These are phyloP conservation scores for Virgularia gustaviana DNA, from an alignment of 92 coral and sea anemone genomes.

Conservation along the genomic window DNA sequence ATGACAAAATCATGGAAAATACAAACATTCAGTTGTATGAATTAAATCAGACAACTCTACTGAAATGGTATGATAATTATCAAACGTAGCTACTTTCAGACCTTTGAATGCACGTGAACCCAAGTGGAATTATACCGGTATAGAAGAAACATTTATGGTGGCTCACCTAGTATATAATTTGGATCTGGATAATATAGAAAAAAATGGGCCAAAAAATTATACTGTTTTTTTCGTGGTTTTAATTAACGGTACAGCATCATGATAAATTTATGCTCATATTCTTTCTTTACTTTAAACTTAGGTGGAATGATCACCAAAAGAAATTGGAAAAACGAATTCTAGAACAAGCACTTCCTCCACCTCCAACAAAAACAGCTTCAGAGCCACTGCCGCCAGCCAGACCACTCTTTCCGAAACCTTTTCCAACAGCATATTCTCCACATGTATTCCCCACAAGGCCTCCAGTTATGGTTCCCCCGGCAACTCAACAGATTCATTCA, in stretches of 20 bases:
- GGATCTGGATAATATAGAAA: too few species aligned
- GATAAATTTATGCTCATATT: too few species aligned
- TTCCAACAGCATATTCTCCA: constrained; percentile 27
- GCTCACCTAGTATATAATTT: too few species aligned
- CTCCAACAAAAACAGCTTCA: neutral
- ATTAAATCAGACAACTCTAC: constrained; percentile 30
- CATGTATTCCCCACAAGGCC: constrained; percentile 1
- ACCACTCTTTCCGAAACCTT: constrained; percentile 40
- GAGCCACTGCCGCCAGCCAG: constrained; percentile 38
- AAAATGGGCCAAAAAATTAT: neutral
- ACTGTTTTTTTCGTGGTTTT: neutral
- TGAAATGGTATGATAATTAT: constrained; percentile 4
- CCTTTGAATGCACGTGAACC: too few species aligned
- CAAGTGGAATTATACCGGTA: too few species aligned
- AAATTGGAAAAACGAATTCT: constrained; percentile 2
- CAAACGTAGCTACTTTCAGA: too few species aligned
- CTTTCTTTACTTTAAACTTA: neutral
- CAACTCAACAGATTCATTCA: neutral
- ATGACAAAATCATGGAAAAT: constrained; percentile 18
- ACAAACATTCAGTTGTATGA: constrained; percentile 42
- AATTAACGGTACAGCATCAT: too few species aligned
- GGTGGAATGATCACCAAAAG: constrained; percentile 28
- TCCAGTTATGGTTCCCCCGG: too few species aligned
- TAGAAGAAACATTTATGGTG: too few species aligned
- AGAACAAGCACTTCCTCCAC: constrained; percentile 9